Evolutionary conservation across 2,797 vertebrate species (phyloP), one percentile per base, ranked within the genome.

Genomic region (Pelobates cultripes): DNA sequence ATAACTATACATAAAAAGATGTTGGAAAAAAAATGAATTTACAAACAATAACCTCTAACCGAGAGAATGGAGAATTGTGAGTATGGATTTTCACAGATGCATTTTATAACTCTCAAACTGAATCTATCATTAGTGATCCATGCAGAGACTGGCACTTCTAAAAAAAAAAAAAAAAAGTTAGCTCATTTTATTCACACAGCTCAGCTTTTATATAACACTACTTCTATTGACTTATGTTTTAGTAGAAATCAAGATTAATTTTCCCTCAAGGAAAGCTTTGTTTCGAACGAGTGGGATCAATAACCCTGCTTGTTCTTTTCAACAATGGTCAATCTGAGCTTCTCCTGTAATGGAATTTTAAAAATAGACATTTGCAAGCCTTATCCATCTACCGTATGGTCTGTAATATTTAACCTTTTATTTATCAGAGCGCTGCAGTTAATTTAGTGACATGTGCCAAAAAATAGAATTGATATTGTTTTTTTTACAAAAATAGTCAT

Each of bases 211-310:
- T 84, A 84, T 84, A 84, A 84, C 82, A 84, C 77, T 84, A 84
- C 73, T 68, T 76, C 82, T 84, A 84, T 84, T 84, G 82, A 84
- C 82, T 84, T 84, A 76, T 84, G 82, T 84, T 84, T 84, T 84
- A 84, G 82, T 84, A 84, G 82, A 84, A 84, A 84, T 84, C 82
- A 84, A 84, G 82, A 84, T 84, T 84, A 84, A 84, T 84, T 84
- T 84, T 84, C 82, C 82, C 82, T 84, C 82, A 84, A 84, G 82
- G 82, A 84, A 84, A 84, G 82, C 82, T 84, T 84, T 84, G 82
- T 79, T 79, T 84, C 82, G 82, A 84, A 84, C 73, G 82, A 84
- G 75, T 67, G 70, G 60, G 82, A 84, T 84, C 82, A 84, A 84
- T 84, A 84, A 84, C 82, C 60, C 82, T 76, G 73, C 77, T 84